A percentile compares a stretch with the other conserved stretches of the same genome.
Evolutionary conservation across 2,888 invertebrate species (phyloP).

Genomic region (Alloscopus bannaensis): DNA sequence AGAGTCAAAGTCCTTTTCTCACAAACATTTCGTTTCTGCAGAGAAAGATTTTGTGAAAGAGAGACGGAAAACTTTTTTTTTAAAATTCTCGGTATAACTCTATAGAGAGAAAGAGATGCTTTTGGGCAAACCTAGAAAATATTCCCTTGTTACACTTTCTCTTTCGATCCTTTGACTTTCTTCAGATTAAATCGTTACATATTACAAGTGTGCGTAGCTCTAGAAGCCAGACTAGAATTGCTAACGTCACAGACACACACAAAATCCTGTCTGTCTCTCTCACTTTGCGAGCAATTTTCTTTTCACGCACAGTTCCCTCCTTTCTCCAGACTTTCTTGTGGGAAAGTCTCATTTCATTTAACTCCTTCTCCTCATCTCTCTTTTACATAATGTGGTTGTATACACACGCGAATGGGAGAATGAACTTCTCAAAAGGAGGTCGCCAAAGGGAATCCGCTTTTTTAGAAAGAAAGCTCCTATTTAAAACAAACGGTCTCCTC

Average conservation of each 20-base stretch:
- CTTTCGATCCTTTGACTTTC: conserved; percentile 28
- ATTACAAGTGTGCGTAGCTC: conserved; percentile 8
- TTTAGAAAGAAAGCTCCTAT: no score
- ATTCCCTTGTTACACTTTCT: conserved; percentile 19
- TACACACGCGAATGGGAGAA: no score
- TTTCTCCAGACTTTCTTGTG: background rate
- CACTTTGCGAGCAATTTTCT: conserved; percentile 12
- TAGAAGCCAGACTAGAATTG: no score
- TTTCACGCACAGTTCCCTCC: conserved; percentile 5
- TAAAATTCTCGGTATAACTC: no score
- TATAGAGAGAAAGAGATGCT: no score
- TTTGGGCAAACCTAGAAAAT: no score
- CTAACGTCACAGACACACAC: background rate
- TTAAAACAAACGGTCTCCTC: no score
- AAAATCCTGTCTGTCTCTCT: background rate
- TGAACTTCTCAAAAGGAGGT: no score
- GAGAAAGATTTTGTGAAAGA: background rate
- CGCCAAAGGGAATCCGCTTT: no score
- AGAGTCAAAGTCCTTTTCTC: conserved; percentile 14
- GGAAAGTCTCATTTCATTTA: conserved; percentile 8
- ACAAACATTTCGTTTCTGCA: no score
- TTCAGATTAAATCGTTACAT: conserved; percentile 59
- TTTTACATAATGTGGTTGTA: no score
- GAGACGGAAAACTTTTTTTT: conserved; percentile 21
- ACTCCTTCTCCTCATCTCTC: no score